Evolutionary conservation across 2,113 vertebrate genomes (phyloP), one percentile per base, ranked within the genome.

Genomic region (Salvelinus namaycush): DNA sequence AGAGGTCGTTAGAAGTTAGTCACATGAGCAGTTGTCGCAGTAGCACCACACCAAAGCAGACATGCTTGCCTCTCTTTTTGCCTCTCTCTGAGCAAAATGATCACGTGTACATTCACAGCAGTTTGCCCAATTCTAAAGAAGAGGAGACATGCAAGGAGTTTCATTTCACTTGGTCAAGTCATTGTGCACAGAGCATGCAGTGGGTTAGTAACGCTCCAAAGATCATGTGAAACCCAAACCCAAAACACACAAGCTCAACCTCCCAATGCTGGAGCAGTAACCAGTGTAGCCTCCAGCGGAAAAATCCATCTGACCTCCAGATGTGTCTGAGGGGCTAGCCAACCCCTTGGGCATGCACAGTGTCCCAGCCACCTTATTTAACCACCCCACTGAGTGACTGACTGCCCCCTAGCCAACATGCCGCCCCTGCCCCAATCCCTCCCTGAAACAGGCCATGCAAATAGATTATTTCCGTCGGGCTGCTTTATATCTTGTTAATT

Each of bases 71-170:
- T 68, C 16, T 68, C 67, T 67, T 67, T 67, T 64, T 64, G 60
- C 65, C 85, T 90, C 85, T 87, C 89, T 90, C 84, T 87, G 87
- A 92, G 90, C 85, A 92, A 80, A 91, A 92, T 78, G 88, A 92
- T 87, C 87, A 92, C 90, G 82, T 91, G 91, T 18, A 91, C 87
- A 85, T 90, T 91, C 80, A 81, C 60, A 9, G 89, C 90, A 78
- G 39, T 89, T 83, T 91, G 91, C 84, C 75, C 81, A 85, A 92
- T 80, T 88, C 91, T 92, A 79, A 79, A 89, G 34, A 20, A 84
- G 75, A 89, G 76, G 87, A 88, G 27, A 91, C 64, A 87, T 75
- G 84, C 80, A 75, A 69, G 34, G 16, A 59, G 73, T 59, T 82
- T 81, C 71, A 81, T 34, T 75, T 68, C 70, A 76, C 18, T 39